These are phyloP conservation scores for Stigmatopora nigra DNA, from an alignment of 2,113 vertebrate genomes.

Conservation along the genomic window DNA sequence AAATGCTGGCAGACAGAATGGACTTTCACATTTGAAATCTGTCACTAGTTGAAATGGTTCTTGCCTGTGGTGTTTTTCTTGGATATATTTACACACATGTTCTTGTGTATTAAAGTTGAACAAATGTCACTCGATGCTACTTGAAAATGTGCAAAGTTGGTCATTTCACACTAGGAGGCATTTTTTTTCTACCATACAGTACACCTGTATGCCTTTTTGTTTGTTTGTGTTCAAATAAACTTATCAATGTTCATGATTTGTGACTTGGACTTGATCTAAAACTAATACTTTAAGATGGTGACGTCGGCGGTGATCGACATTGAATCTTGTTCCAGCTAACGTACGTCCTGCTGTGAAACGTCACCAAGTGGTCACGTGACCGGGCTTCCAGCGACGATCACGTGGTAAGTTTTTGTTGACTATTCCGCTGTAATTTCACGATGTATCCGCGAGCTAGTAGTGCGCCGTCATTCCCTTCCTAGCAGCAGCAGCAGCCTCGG, in stretches of 20 bases:
- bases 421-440: conserved; percentile 36
- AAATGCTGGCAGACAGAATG: conserved; percentile 42
- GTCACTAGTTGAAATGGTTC: conserved; percentile 41
- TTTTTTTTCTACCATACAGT: conserved; percentile 1
- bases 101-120: conserved; percentile 44
- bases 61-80: conserved; percentile 33
- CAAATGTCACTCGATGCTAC: conserved; percentile 51
- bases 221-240: conserved; percentile 16
- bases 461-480: conserved; percentile 63
- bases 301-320: no score
- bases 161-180: not conserved
- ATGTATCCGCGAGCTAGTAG: conserved; percentile 30
- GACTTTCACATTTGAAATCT: conserved; percentile 38
- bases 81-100: conserved; percentile 39
- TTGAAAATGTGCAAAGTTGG: conserved; percentile 51
- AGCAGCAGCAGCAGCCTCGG: conserved; percentile 14
- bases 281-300: no score
- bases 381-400: conserved; percentile 17
- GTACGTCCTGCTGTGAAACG: no score
- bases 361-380: conserved; percentile 50
- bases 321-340: no score
- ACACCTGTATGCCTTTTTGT: conserved; percentile 1
- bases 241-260: conserved; percentile 19
- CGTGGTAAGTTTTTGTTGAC: conserved; percentile 65
- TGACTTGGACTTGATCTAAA: not conserved